A percentile compares a stretch with the other conserved stretches of the same genome.
Evolutionary conservation across 2,888 invertebrate genomes (phyloP).

Genomic region (Punctoribates punctum): DNA sequence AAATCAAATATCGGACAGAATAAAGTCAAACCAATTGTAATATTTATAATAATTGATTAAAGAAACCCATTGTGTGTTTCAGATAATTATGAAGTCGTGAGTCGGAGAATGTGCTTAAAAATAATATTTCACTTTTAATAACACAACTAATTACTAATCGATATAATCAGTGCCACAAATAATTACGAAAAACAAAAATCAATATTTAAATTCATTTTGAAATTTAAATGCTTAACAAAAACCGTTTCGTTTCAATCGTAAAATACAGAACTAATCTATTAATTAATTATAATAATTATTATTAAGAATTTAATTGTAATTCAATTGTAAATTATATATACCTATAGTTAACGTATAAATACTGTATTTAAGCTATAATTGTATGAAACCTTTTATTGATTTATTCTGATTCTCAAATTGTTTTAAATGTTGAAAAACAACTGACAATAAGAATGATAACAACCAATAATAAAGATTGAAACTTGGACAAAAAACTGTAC

Average conservation of each 20-base stretch:
- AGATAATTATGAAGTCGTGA: background rate
- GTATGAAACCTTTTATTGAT: background rate
- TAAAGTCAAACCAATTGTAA: background rate
- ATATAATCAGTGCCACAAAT: conserved; percentile 27
- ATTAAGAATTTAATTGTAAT: background rate
- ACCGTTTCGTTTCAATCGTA: conserved; percentile 1
- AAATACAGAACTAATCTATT: background rate
- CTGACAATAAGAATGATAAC: background rate
- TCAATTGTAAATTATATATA: background rate
- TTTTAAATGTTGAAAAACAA: background rate
- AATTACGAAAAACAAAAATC: background rate
- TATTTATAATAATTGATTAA: background rate
- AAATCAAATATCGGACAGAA: background rate
- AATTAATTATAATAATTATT: conserved; percentile 19
- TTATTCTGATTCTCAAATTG: background rate
- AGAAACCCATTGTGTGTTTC: background rate
- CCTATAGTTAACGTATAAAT: background rate
- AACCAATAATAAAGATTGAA: conserved; percentile 1
- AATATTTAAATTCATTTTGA: background rate
- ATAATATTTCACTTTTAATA: conserved; percentile 4
- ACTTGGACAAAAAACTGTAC: background rate
- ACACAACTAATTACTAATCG: conserved; percentile 26
- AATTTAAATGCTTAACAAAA: conserved; percentile 7
- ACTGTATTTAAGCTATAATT: background rate
- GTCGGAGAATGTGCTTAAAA: background rate